Evolutionary conservation across 2,888 invertebrate species (phyloP), one percentile per base, ranked within the genome.

Genomic region (Fissipunctia ypsillon): DNA sequence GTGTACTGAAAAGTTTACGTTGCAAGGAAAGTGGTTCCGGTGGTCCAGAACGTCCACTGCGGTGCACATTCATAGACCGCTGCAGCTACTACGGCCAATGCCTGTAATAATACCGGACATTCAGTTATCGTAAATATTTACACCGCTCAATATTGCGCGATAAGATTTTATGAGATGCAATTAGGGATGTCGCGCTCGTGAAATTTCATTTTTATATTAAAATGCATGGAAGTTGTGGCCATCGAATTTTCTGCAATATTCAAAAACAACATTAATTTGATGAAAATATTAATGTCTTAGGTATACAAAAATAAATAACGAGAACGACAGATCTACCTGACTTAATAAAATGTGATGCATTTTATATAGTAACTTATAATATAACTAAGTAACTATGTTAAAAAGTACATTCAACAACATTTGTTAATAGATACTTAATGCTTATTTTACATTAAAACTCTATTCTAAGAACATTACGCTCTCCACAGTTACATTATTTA

Each of bases 81-180:
- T 57, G 22, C 28, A n/a, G 3, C 52, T 19, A 28, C n/a, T 54
- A 7, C 7, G 35, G 3, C 35, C 61, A 57, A 16, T n/a, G 31
- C 28, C 60, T 69, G 69, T 88, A 88, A 89, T 89, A 89, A 91
- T 88, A 88, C 87, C 86, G 89, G 88, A 88, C 90, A 90, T 93
- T 92, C 91, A 91, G 88, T 84, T 75, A 88, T 90, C 90, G 88
- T 93, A 92, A 94, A 93, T 92, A 93, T 93, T 93, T 91, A 91
- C 88, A 87, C 86, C 86, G 86, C 87, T 86, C 88, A 90, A 90
- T 91, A 90, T 88, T 88, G 82, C 77, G 84, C 88, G 81, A 90
- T 91, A 88, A 89, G 85, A 87, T 90, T 93, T 93, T 90, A 92
- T 85, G 89, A 89, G 71, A 64, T 41, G 52, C 61, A 56, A 69